These are phyloP conservation scores for Phrynosoma blainvillii DNA, from an alignment of 2,113 vertebrate genomes.

Conservation along the genomic window DNA sequence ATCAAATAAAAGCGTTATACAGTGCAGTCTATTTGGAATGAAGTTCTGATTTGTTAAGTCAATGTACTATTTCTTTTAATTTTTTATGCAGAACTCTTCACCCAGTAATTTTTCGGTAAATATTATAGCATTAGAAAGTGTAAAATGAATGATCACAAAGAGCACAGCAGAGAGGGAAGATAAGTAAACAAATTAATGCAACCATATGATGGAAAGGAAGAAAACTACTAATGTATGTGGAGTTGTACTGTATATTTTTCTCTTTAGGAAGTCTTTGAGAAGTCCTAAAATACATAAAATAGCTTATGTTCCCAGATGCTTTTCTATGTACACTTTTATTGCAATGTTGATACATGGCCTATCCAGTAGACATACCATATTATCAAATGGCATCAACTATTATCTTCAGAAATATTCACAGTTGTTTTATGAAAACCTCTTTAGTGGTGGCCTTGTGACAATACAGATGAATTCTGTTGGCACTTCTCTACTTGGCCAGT, in stretches of 20 bases:
- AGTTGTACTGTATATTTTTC: constrained; percentile 44
- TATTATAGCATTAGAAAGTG: not conserved
- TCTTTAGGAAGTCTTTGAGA: not conserved
- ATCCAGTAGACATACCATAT: not conserved
- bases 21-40: not conserved
- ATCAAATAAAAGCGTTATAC: no score
- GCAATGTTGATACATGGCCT: not conserved
- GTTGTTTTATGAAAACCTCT: constrained; percentile 48
- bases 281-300: not conserved
- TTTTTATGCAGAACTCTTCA: not conserved
- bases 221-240: not conserved
- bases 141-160: not conserved
- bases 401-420: constrained; percentile 13
- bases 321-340: not conserved
- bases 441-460: constrained; percentile 22
- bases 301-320: not conserved
- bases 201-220: not conserved
- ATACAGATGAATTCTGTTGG: constrained; percentile 52
- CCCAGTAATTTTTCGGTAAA: not conserved
- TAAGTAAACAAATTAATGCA: constrained; percentile 11
- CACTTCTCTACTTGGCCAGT: constrained; percentile 41
- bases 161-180: not conserved
- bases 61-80: not conserved
- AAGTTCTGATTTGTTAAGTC: no score
- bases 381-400: constrained; percentile 28